Percentiles rank a stretch among this genome's conserved stretches.
Evolutionary conservation across 1,140 invertebrate species (phyloP).

Genomic region (Diorhabda elongata): DNA sequence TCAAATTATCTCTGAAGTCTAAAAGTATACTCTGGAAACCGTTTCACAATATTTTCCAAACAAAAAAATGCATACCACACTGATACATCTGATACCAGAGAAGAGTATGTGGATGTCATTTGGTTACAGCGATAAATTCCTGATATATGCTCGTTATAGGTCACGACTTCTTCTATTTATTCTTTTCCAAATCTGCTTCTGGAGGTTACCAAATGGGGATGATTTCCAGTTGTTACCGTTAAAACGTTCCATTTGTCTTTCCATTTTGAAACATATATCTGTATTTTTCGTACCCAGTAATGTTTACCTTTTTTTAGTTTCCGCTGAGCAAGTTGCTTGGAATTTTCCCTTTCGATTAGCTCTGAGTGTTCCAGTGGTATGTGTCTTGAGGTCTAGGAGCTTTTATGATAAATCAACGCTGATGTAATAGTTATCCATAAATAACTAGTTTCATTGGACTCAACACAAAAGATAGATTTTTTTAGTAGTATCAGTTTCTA

Average conservation of each 20-base stretch:
- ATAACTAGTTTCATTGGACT: constrained; percentile 34
- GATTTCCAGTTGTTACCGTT: not conserved
- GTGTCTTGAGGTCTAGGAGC: constrained; percentile 38
- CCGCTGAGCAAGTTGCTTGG: constrained; percentile 31
- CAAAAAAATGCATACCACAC: too few relatives aligned
- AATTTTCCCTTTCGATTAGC: constrained; percentile 30
- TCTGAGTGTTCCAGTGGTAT: constrained; percentile 39
- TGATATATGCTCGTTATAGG: too few relatives aligned
- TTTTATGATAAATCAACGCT: constrained; percentile 39
- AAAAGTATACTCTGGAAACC: too few relatives aligned
- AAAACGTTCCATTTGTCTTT: not conserved
- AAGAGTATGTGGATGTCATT: too few relatives aligned
- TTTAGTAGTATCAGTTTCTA: constrained; percentile 3
- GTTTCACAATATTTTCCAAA: too few relatives aligned
- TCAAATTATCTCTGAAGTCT: too few relatives aligned
- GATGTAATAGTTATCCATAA: constrained; percentile 47
- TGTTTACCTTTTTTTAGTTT: constrained; percentile 33
- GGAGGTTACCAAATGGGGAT: not conserved
- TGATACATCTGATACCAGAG: too few relatives aligned
- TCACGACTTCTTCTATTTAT: too few relatives aligned
- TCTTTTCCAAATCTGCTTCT: too few relatives aligned
- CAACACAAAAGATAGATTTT: constrained; percentile 11
- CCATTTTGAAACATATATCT: not conserved
- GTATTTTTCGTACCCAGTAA: not conserved
- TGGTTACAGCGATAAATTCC: too few relatives aligned